These are phyloP conservation scores for Stichodactyla helianthus DNA, from an alignment of 64 coral and sea anemone genomes.

Conservation along the genomic window DNA sequence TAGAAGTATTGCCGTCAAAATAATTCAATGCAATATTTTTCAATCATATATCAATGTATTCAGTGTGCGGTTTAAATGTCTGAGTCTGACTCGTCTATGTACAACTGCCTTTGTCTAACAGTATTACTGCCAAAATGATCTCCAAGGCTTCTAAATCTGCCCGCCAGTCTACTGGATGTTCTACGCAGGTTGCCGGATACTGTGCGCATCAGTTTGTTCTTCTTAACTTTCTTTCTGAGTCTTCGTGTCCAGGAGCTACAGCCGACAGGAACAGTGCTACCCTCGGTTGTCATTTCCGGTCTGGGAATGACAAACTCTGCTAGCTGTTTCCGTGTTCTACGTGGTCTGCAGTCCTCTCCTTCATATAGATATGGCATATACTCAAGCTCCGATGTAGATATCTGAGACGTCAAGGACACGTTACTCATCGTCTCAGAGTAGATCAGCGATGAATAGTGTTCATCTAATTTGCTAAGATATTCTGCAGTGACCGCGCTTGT, in stretches of 20 bases:
- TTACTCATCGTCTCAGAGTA: conserved; percentile 14
- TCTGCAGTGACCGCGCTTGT: conserved; percentile 66
- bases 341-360: background rate
- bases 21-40: no score
- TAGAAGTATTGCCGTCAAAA: no score
- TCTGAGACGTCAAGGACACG: conserved; percentile 11
- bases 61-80: background rate
- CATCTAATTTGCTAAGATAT: conserved; percentile 61
- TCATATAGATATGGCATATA: conserved; percentile 58
- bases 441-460: conserved; percentile 60
- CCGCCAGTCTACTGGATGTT: conserved; percentile 29
- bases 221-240: conserved; percentile 1
- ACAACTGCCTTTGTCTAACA: background rate
- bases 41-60: no score
- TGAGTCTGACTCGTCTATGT: background rate
- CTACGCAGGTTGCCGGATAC: conserved; percentile 24
- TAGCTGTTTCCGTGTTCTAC: background rate
- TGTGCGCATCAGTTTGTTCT: conserved; percentile 3
- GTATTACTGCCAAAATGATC: background rate
- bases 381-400: conserved; percentile 37
- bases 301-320: background rate
- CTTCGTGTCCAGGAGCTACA: conserved; percentile 13
- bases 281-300: background rate
- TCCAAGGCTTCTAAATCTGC: conserved; percentile 18
- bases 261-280: background rate